phyloP scores from a whole-genome alignment of 2,888 invertebrate genomes.

The Heterodera filipjevi region DNA sequence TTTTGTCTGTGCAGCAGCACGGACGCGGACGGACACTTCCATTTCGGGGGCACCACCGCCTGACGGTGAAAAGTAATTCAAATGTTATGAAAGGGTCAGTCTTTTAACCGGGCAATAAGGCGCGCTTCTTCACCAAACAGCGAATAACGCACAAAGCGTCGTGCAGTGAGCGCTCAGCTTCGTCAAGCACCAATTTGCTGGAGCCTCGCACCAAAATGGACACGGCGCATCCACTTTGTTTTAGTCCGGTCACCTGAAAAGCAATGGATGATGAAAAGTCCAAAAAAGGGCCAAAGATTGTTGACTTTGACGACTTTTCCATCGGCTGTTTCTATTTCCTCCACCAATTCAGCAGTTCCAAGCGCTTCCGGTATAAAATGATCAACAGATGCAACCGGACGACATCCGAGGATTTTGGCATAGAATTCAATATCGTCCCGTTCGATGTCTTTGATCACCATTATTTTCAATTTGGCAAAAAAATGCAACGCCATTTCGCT shows the following conservation, averaged over 20 bases:
- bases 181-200: constrained; percentile 83
- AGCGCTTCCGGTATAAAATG: constrained; percentile 92
- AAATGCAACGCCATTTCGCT: constrained; percentile 96
- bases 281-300: background rate
- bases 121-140: constrained; percentile 87
- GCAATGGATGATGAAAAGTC: background rate
- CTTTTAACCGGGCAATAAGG: constrained; percentile 54
- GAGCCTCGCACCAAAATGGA: constrained; percentile 87
- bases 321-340: constrained; percentile 86
- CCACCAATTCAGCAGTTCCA: constrained; percentile 87
- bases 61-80: constrained; percentile 71
- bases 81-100: background rate
- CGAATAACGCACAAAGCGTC: constrained; percentile 91
- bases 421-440: constrained; percentile 97
- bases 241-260: constrained; percentile 80
- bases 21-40: constrained; percentile 83
- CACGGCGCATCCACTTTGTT: constrained; percentile 84
- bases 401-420: constrained; percentile 74
- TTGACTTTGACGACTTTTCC: constrained; percentile 83
- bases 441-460: constrained; percentile 97
- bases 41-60: constrained; percentile 98
- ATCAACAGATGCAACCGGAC: constrained; percentile 96
- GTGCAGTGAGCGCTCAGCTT: constrained; percentile 88
- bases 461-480: constrained; percentile 95
- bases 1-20: constrained; percentile 77